Conservation (phyloP, 92 coral and sea anemone genomes). For the Hydrozoanthus gracilis region DNA sequence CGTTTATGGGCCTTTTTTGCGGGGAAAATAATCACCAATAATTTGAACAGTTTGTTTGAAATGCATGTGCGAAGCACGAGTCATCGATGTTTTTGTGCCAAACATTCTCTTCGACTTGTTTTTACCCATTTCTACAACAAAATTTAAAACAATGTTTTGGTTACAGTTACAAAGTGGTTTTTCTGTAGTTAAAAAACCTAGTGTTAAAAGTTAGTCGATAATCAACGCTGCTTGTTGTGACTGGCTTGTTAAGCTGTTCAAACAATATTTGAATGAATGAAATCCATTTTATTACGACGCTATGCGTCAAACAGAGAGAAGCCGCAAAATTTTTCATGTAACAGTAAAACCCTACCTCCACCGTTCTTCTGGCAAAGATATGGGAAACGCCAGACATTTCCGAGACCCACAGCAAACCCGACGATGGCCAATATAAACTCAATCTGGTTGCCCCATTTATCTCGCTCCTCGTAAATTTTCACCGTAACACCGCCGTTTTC, state of each 20-base stretch:
- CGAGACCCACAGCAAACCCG: conserved; percentile 39
- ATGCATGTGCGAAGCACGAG: not conserved
- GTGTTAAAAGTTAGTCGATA: no score
- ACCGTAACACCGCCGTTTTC: conserved; percentile 46
- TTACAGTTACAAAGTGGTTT: not conserved
- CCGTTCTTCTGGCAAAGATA: conserved; percentile 49
- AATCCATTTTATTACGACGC: conserved; percentile 9
- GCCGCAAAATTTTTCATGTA: not conserved
- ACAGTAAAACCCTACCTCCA: conserved; percentile 5
- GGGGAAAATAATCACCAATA: not conserved
- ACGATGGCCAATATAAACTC: conserved; percentile 43
- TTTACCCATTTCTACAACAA: not conserved
- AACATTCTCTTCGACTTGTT: not conserved
- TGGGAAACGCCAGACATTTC: conserved; percentile 48
- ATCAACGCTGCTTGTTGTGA: not conserved
- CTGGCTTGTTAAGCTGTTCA: not conserved
- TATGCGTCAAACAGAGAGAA: not conserved
- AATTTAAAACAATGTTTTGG: not conserved
- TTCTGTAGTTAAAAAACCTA: no score
- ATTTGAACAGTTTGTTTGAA: conserved; percentile 4
- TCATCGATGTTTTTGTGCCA: not conserved
- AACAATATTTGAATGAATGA: conserved; percentile 29
- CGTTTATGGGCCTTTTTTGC: not conserved
- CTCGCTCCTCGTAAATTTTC: conserved; percentile 41
- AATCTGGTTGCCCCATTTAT: conserved; percentile 44